Evolutionary conservation across 2,797 vertebrate species (phyloP).

Genomic region (Poliocrania exsul): DNA sequence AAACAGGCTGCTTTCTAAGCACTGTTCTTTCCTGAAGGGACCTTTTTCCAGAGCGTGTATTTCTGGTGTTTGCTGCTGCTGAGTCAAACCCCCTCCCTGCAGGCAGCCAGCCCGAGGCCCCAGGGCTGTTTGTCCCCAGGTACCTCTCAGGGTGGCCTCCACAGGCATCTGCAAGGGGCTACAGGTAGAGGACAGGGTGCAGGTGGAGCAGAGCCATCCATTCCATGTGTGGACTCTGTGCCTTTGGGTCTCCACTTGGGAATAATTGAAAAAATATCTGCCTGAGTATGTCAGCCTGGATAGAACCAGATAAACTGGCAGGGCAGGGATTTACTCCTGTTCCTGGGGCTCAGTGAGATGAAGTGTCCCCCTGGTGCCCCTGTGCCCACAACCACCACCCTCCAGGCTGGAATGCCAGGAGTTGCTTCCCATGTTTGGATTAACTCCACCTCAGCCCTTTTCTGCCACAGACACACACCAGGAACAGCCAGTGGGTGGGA

Average conservation of each 20-base stretch:
- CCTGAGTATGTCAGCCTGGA: fast-evolving
- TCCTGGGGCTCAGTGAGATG: fast-evolving
- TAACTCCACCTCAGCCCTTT: background rate
- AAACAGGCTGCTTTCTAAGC: background rate
- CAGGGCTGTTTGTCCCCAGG: background rate
- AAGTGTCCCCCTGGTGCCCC: fast-evolving
- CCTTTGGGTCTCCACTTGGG: background rate
- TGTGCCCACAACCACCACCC: background rate
- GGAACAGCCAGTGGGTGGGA: background rate
- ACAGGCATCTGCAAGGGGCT: too few species aligned
- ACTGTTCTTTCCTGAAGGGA: background rate
- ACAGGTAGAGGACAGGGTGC: fast-evolving
- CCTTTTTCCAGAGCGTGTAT: background rate
- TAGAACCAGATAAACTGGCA: fast-evolving
- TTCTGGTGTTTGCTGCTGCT: conserved; percentile 12
- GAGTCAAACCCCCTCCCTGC: background rate
- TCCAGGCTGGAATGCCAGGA: background rate
- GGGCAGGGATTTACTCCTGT: background rate
- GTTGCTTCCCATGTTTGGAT: background rate
- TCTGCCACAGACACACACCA: background rate
- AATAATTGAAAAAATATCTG: background rate
- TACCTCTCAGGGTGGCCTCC: background rate
- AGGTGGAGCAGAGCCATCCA: fast-evolving
- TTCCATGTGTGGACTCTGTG: fast-evolving
- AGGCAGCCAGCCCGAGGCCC: background rate